These are phyloP conservation scores for Genyomyrus donnyi DNA, from an alignment of 2,113 vertebrate species.

Conservation along the genomic window DNA sequence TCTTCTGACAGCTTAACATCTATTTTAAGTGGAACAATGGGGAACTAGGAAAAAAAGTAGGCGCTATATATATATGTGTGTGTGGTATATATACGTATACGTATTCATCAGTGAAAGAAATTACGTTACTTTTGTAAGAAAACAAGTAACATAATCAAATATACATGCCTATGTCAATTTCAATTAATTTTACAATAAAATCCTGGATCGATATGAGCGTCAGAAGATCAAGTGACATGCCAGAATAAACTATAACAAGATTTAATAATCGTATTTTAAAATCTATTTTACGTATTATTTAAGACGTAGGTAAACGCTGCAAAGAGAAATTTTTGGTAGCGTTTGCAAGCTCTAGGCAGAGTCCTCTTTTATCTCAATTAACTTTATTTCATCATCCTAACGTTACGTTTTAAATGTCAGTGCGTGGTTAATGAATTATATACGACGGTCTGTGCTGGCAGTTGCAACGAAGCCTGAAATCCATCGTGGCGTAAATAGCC, in stretches of 20 bases:
- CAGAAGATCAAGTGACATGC: background rate
- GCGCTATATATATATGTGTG: background rate
- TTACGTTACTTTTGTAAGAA: background rate
- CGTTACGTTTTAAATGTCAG: background rate
- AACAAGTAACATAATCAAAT: background rate
- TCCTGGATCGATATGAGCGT: background rate
- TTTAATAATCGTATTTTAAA: background rate
- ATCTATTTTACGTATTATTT: background rate
- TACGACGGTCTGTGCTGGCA: background rate
- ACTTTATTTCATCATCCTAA: background rate
- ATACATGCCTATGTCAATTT: background rate
- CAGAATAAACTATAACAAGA: background rate
- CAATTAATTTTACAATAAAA: background rate
- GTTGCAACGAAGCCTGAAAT: background rate
- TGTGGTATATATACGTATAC: background rate
- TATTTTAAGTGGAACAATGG: too few species aligned
- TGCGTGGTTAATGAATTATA: background rate
- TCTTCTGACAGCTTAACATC: too few species aligned
- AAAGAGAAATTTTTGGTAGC: background rate
- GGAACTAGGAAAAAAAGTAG: too few species aligned
- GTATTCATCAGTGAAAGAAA: background rate
- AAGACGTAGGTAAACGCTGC: background rate
- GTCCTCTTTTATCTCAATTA: background rate
- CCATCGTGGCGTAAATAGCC: background rate
- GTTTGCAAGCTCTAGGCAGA: background rate